Evolutionary conservation across 2,113 vertebrate species (phyloP).

Genomic region (Actenoides hombroni): DNA sequence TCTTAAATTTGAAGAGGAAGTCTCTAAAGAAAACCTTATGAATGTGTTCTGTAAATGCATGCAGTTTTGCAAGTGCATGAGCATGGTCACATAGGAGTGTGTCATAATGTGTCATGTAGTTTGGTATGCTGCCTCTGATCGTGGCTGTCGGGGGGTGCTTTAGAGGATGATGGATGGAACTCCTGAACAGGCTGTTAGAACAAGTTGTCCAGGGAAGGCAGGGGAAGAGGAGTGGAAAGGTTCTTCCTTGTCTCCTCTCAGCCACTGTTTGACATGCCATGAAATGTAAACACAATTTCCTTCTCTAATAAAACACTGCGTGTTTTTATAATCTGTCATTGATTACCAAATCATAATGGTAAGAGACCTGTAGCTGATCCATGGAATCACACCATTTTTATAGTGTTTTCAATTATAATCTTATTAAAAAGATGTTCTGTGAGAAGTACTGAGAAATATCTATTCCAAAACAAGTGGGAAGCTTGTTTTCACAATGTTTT

Average conservation of each 20-base stretch:
- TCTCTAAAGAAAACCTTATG: conserved; percentile 45
- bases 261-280: conserved; percentile 14
- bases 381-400: not conserved
- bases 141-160: not conserved
- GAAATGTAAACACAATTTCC: conserved; percentile 14
- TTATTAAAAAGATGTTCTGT: conserved; percentile 17
- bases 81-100: not conserved
- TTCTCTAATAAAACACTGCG: not conserved
- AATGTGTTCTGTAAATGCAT: not conserved
- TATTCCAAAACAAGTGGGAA: not conserved
- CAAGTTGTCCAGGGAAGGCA: not conserved
- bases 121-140: conserved; percentile 13
- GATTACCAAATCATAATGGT: not conserved
- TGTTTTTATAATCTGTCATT: conserved; percentile 33
- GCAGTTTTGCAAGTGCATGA: not conserved
- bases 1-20: conserved; percentile 13
- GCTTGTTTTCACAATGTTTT: not conserved
- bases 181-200: not conserved
- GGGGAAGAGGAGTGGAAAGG: not conserved
- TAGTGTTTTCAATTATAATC: conserved; percentile 5
- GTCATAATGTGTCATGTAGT: not conserved
- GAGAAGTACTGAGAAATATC: not conserved
- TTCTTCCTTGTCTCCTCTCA: not conserved
- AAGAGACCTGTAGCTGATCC: not conserved
- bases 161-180: conserved; percentile 1